Evolutionary conservation across 2,113 vertebrate genomes (phyloP), one percentile per base, ranked within the genome.

Genomic region (Probosciger aterrimus): DNA sequence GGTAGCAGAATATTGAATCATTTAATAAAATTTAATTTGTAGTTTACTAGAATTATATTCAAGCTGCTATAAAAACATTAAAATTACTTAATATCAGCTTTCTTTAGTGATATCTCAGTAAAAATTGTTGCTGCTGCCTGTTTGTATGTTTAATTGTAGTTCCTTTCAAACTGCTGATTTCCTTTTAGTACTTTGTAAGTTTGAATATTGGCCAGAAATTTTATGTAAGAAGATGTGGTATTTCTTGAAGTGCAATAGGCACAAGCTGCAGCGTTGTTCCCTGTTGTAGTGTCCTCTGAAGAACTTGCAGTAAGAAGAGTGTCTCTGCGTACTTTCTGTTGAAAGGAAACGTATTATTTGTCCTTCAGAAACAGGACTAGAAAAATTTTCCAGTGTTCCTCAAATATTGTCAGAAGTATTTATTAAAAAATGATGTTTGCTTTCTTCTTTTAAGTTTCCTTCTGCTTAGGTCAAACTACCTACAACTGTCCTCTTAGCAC

Each of bases 191-290:
- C 19, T 73, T 70, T 41, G 47, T 65, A 16, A 53, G 31, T 8
- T 41, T 75, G 70, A 67, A 44, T 31, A 19, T 14, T 52, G 24
- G 15, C 4, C 24, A 41, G 33, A 50, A 43, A 46, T 37, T 55
- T 91, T 16, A 14, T 22, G 2, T 62, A 37, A 18, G 50, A 80
- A 82, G 18, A 47, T 7, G 16, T 37, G 13, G 1, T 55, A 19
- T 73, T 86, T 69, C 57, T 46, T 64, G 33, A 88, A 69, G 16
- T 59, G n/a, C 22, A 67, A 2, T 11, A 23, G 28, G 18, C 28
- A 80, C 30, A 67, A 4, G 6, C 20, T 49, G 31, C 4, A 18
- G 9, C 0, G 0, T 23, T 59, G 5, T 18, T 63, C 15, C n/a
- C 17, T 37, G 73, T 6, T 22, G 18, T 9, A 33, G 27, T 23